Evolutionary conservation across 2,113 vertebrate species (phyloP), one percentile per base, ranked within the genome.

Genomic region (Actenoides lindsayi): DNA sequence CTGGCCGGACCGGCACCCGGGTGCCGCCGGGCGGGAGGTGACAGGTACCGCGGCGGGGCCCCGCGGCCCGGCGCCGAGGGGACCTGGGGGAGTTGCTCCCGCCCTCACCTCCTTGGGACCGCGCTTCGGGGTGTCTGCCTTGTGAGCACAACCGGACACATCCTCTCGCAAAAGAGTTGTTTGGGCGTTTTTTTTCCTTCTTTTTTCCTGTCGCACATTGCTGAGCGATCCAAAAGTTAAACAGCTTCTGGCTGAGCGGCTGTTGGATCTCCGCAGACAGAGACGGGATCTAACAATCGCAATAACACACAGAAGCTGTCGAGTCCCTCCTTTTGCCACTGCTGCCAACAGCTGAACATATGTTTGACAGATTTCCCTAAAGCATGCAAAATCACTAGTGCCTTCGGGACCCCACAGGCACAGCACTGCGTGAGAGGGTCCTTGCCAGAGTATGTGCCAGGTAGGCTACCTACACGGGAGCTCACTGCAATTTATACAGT

Each of bases 381-480:
- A 94, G 51, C 6, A 6, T 0, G 33, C 14, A 42, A 39, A 59
- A 67, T 6, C 25, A 14, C 1, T 0, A 10, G 9, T 21, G 46
- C 13, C 0, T 20, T 23, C 68, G 17, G 59, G 44, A 85, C 37
- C 31, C 33, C 50, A 4, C 48, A 16, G 46, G 7, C 53, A 30
- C 24, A 7, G 6, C 6, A 0, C 68, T 51, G 37, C 30, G 3
- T 0, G 7, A 15, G 31, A 16, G 31, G 15, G 33, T 9, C 62
- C 15, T 1, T 83, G n/a, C 28, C 69, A 23, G 48, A 9, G 21
- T 2, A 2, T 23, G 3, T 5, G 48, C 28, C 11, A 31, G 33
- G 5, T 13, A 10, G 0, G 5, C 24, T 27, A 4, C 0, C 0
- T 19, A 7, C 16, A 0, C 9, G 11, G 46, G 42, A 33, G 8